Conservation (phyloP, 2,888 invertebrate genomes). For the Campopleginae sp. region DNA sequence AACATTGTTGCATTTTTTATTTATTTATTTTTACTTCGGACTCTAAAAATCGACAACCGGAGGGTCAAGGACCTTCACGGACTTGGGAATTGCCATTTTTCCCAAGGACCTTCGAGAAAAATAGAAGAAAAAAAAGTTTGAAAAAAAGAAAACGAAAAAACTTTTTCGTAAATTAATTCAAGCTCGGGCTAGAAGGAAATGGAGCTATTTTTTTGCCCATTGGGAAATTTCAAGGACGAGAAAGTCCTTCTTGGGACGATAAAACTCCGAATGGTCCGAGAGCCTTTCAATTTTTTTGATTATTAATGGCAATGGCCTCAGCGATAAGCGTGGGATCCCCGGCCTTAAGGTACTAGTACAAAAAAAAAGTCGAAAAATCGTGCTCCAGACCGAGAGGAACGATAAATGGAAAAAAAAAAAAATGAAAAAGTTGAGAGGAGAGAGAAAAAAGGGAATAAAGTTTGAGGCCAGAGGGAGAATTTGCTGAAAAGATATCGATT, state of each 20-base stretch:
- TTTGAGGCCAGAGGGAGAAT: constrained; percentile 30
- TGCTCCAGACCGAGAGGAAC: neutral
- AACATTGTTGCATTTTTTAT: constrained; percentile 22
- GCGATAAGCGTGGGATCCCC: neutral
- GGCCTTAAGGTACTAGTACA: neutral
- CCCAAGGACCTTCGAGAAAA: too few species aligned
- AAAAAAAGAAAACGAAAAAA: too few species aligned
- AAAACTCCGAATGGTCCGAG: neutral
- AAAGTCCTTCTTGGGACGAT: neutral
- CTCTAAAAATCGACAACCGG: neutral
- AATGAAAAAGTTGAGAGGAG: neutral
- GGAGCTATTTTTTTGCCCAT: neutral
- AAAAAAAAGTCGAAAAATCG: neutral
- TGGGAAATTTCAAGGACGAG: neutral
- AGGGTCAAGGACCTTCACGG: too few species aligned
- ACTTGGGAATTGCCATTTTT: too few species aligned
- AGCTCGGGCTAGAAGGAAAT: too few species aligned
- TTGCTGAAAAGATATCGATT: constrained; percentile 61
- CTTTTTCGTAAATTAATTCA: too few species aligned
- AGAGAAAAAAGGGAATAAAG: neutral
- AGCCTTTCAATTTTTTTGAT: neutral
- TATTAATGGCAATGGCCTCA: constrained; percentile 22
- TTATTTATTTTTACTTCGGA: neutral
- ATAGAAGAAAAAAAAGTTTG: too few species aligned
- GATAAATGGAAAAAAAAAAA: neutral